Conservation (phyloP, 2,888 invertebrate genomes). For the Panzeria rudis region DNA sequence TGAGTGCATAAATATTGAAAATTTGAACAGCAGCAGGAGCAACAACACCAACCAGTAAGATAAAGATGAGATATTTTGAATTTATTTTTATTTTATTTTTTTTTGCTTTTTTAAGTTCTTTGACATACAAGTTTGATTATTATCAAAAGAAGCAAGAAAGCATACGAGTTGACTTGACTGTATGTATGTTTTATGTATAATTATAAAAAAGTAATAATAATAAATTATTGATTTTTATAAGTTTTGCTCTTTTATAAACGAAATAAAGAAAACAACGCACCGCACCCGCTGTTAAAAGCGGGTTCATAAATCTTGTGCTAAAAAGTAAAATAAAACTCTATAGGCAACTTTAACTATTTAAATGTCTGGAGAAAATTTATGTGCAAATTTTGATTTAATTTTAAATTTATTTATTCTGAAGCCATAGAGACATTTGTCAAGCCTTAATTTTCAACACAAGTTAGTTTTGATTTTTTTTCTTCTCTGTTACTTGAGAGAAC, state of each 20-base stretch:
- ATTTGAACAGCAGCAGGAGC: neutral
- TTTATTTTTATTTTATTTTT: constrained; percentile 20
- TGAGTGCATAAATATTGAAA: constrained; percentile 46
- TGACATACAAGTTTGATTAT: constrained; percentile 56
- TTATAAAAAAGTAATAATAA: constrained; percentile 57
- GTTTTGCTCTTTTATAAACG: neutral
- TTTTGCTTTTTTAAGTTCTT: constrained; percentile 36
- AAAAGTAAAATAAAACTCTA: constrained; percentile 2
- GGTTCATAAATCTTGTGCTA: constrained; percentile 17
- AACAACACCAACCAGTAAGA: constrained; percentile 29
- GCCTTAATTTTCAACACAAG: neutral
- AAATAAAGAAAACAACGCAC: neutral
- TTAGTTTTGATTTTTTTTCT: neutral
- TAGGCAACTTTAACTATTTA: neutral
- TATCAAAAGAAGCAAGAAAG: constrained; percentile 5
- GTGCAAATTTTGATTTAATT: neutral
- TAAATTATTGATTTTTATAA: constrained; percentile 56
- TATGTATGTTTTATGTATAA: constrained; percentile 17
- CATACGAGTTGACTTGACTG: neutral
- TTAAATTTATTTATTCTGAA: constrained; percentile 10
- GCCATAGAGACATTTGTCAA: neutral
- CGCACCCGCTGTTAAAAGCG: constrained; percentile 21
- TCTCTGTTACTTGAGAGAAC: neutral
- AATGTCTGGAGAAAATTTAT: constrained; percentile 33
- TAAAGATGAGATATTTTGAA: constrained; percentile 44